A percentile compares a stretch with the other conserved stretches of the same genome.
phyloP scores from a whole-genome alignment of 2,113 vertebrate genomes.

The Tychaedon coryphoeus region DNA sequence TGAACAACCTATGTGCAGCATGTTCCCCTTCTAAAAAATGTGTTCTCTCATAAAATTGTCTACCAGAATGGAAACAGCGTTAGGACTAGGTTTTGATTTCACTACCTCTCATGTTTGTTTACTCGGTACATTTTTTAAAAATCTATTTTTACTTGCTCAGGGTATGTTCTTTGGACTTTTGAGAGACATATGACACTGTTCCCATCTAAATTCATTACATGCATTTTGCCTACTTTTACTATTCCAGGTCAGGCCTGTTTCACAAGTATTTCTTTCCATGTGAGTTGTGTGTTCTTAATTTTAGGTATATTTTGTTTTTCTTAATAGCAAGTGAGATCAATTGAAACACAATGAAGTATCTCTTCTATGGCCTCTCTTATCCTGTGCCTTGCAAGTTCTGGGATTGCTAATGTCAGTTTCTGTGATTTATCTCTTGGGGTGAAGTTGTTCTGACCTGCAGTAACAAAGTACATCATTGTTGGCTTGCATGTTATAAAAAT shows the following conservation, averaged over 20 bases:
- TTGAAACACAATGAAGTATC: background rate
- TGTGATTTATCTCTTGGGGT: slow-evolving; percentile 34
- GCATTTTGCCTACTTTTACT: background rate
- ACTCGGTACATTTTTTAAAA: background rate
- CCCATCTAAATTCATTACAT: background rate
- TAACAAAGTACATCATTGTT: slow-evolving; percentile 56
- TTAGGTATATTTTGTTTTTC: background rate
- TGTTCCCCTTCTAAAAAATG: background rate
- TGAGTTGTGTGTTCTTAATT: background rate
- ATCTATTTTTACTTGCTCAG: background rate
- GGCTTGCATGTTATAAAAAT: slow-evolving; percentile 64
- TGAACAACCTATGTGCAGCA: background rate
- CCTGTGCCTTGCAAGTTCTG: background rate
- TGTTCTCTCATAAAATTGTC: background rate
- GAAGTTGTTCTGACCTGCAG: slow-evolving; percentile 53
- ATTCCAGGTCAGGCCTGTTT: background rate
- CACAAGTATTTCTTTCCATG: background rate
- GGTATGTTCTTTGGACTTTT: background rate
- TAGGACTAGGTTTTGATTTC: background rate
- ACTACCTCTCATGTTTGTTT: background rate
- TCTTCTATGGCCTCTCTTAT: background rate
- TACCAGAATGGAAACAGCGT: background rate
- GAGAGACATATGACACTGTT: background rate
- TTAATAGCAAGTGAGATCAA: background rate
- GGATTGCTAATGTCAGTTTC: background rate